Conservation (phyloP, 92 coral and sea anemone species). For the Chrysogorgia sp. region DNA sequence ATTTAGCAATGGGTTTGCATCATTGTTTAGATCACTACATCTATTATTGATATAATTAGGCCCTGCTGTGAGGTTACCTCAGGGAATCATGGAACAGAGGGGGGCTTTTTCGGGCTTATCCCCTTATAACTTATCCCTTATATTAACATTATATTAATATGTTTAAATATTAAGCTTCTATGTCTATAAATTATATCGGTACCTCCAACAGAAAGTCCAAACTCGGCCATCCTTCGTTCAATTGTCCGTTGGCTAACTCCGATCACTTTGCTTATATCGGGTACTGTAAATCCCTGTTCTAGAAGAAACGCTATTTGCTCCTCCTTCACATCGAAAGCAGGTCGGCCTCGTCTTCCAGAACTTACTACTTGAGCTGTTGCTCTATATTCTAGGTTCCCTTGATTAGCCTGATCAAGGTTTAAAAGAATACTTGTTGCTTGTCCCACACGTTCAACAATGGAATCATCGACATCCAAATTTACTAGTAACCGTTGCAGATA, state of each 20-base stretch:
- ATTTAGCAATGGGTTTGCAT: too few species aligned
- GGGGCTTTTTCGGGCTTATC: too few species aligned
- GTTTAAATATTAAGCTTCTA: not conserved
- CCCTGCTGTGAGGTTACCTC: too few species aligned
- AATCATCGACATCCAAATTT: slow-evolving; percentile 23
- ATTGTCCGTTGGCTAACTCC: slow-evolving; percentile 21
- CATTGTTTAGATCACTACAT: too few species aligned
- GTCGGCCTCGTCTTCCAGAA: slow-evolving; percentile 13
- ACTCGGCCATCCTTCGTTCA: slow-evolving; percentile 31
- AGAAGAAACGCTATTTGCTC: slow-evolving; percentile 33
- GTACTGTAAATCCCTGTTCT: slow-evolving; percentile 38
- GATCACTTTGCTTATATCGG: slow-evolving; percentile 3
- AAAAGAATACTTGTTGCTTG: slow-evolving; percentile 20
- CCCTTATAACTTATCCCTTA: too few species aligned
- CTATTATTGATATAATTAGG: too few species aligned
- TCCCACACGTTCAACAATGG: slow-evolving; percentile 9
- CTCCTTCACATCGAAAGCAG: slow-evolving; percentile 33
- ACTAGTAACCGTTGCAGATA: slow-evolving; percentile 23
- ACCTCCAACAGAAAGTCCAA: slow-evolving; percentile 36
- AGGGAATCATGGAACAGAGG: too few species aligned
- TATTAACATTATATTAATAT: too few species aligned
- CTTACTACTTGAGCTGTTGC: slow-evolving; percentile 3
- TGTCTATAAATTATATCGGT: not conserved
- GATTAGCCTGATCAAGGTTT: slow-evolving; percentile 3
- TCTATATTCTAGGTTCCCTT: not conserved